Base-by-base conservation (phyloP, 2,888 invertebrate species). In the Julus scandinavius region DNA sequence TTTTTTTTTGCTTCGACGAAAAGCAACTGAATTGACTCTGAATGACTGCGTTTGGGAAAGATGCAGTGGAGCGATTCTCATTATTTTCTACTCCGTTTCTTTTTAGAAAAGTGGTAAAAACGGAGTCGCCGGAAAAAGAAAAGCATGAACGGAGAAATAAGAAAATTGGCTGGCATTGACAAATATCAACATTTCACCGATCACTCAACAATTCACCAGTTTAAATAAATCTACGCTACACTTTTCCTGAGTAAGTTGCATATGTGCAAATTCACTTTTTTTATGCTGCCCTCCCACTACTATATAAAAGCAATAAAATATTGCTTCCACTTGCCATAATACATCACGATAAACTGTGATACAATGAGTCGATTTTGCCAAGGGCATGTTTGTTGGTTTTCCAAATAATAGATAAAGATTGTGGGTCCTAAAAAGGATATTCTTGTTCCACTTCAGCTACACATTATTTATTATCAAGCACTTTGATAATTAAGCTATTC, bases 171-270 rank as follows among this genome's bases (percentile, higher is more conserved):
- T 87, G 50, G 50, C 87, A 87, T 87, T 87, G 87, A 87, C 87
- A 87, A 87, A 87, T 87, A 50, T 87, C 87, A 87, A 87, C 87
- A 87, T 58, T 40, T 38, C 40, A 63, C 40, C 72, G 72, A 87
- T 87, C 87, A 87, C 58, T 87, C 58, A 63, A 63, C 63, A 63
- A 63, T 63, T 63, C 63, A 63, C 63, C 63, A 63, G 63, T 63
- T 63, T 63, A 63, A 58, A 58, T 58, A 58, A 63, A 63, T 63
- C 63, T 20, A 63, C 20, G 20, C 63, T 63, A 20, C 63, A n/a
- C 20, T 63, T 49, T 63, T 63, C 63, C 63, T 63, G 63, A 63
- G 63, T 63, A 63, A 63, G 63, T 63, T 63, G 63, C 63, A 63
- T 63, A 63, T 63, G 63, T 63, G 63, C 63, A 63, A 63, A 63